Base-by-base conservation (phyloP, 2,113 vertebrate genomes). In the Gobius niger region DNA sequence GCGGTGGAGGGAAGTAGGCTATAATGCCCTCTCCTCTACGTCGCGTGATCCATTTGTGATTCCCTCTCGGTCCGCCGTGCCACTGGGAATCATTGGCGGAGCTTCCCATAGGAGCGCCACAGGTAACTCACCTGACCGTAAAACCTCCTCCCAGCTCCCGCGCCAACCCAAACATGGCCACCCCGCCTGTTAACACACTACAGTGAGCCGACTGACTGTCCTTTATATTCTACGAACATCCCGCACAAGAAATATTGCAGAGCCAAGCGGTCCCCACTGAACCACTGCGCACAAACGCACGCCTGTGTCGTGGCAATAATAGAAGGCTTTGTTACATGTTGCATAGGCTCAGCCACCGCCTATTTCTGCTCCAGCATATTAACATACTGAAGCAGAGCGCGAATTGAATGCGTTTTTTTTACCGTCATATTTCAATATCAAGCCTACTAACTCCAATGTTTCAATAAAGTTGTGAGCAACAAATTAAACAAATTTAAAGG, bases 111-210 rank as follows among this genome's bases (percentile, higher is more conserved):
- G n/a, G 14, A 51, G 63, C 76, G 81, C 85, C 76, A 90, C 92
- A 92, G 87, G 92, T 91, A 89, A 89, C 90, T 84, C 91, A 93
- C 92, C 91, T 92, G 89, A 81, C 78, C 76, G 64, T 13, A 44
- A 52, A 78, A 47, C 53, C 61, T 11, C 63, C 24, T 3, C 24
- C 40, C 52, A 15, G 69, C 10, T 47, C 71, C 44, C 65, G 47
- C 70, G 72, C 57, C 42, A 53, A 50, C 41, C 51, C 56, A 57
- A 84, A 86, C 65, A 80, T 84, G 84, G 87, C 79, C 56, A 70
- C 77, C 71, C 79, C 56, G 68, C 77, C 73, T 77, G 76, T 64
- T 16, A 46, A 54, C 68, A 51, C 42, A 34, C 24, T 34, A 34
- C 24, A 34, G 24, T 34, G n/a, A 4, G 24, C 24, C 24, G 24